Conservation (phyloP, 2,888 invertebrate species). For the Loripinus fragilis region DNA sequence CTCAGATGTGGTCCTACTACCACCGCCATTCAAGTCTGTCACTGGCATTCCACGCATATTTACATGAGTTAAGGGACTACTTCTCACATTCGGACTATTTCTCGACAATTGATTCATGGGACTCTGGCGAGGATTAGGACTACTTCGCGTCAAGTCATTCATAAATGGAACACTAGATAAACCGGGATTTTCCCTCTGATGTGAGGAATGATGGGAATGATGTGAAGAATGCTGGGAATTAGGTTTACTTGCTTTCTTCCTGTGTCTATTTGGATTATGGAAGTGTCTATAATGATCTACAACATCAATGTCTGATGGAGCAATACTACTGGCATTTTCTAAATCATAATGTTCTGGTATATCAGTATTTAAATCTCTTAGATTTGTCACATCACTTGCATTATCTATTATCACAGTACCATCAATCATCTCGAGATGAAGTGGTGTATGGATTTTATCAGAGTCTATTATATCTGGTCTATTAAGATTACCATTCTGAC, state of each 20-base stretch:
- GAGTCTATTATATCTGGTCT: slow-evolving; percentile 97
- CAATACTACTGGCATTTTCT: slow-evolving; percentile 98
- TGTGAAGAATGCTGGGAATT: slow-evolving; percentile 54
- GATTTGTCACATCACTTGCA: slow-evolving; percentile 72
- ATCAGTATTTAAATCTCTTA: slow-evolving; percentile 65
- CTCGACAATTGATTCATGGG: slow-evolving; percentile 68
- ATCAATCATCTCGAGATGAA: slow-evolving; percentile 74
- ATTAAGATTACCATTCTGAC: slow-evolving; percentile 89
- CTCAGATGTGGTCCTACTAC: slow-evolving; percentile 72
- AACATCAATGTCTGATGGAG: slow-evolving; percentile 98
- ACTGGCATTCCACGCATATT: slow-evolving; percentile 67
- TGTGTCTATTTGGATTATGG: slow-evolving; percentile 88
- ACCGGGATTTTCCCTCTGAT: slow-evolving; percentile 64
- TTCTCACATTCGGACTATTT: slow-evolving; percentile 63
- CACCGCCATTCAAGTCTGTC: slow-evolving; percentile 55
- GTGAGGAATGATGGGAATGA: slow-evolving; percentile 60
- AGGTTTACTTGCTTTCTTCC: slow-evolving; percentile 78
- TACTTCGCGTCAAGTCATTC: slow-evolving; percentile 69
- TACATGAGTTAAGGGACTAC: slow-evolving; percentile 72
- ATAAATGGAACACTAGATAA: slow-evolving; percentile 60
- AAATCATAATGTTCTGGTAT: slow-evolving; percentile 89
- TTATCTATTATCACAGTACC: slow-evolving; percentile 79
- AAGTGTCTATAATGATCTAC: slow-evolving; percentile 98
- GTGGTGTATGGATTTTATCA: slow-evolving; percentile 86
- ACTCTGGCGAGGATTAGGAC: slow-evolving; percentile 63